These are phyloP conservation scores for Ptychoptera contaminata DNA, from an alignment of 2,888 invertebrate species.

Conservation along the genomic window DNA sequence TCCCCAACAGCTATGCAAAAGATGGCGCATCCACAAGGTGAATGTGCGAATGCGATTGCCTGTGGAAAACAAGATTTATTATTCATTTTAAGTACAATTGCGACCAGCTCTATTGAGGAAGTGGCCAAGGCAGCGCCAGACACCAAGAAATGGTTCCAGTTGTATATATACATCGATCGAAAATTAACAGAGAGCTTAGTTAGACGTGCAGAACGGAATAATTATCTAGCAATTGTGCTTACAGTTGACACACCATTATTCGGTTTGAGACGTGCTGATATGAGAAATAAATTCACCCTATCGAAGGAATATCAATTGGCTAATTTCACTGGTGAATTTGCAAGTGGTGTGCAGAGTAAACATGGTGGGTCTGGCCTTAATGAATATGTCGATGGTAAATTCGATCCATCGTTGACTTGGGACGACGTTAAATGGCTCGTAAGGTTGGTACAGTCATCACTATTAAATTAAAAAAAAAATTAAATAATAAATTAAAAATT, in stretches of 20 bases:
- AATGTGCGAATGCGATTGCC: slow-evolving; percentile 69
- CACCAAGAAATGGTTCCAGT: slow-evolving; percentile 75
- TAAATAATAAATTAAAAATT: too few species aligned
- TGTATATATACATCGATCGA: slow-evolving; percentile 80
- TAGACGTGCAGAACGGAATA: slow-evolving; percentile 59
- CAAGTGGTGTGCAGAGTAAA: slow-evolving; percentile 17
- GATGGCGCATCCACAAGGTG: slow-evolving; percentile 82
- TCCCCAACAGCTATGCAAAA: slow-evolving; percentile 84
- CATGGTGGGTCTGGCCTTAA: slow-evolving; percentile 52
- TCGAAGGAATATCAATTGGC: slow-evolving; percentile 69
- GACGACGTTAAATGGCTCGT: slow-evolving; percentile 75
- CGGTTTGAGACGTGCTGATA: slow-evolving; percentile 67
- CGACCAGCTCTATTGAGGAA: slow-evolving; percentile 79
- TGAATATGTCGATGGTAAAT: slow-evolving; percentile 58
- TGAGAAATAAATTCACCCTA: slow-evolving; percentile 67
- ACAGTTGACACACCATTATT: slow-evolving; percentile 83
- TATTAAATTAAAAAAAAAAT: too few species aligned
- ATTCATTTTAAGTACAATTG: slow-evolving; percentile 70
- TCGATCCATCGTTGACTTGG: slow-evolving; percentile 75
- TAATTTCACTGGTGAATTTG: slow-evolving; percentile 50
- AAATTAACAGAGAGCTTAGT: slow-evolving; percentile 58
- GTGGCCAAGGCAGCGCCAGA: slow-evolving; percentile 61
- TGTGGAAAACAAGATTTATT: slow-evolving; percentile 60
- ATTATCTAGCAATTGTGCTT: slow-evolving; percentile 73
- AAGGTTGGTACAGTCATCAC: too few species aligned